Conservation (phyloP, 2,113 vertebrate species). For the Lepidothrix coronata region DNA sequence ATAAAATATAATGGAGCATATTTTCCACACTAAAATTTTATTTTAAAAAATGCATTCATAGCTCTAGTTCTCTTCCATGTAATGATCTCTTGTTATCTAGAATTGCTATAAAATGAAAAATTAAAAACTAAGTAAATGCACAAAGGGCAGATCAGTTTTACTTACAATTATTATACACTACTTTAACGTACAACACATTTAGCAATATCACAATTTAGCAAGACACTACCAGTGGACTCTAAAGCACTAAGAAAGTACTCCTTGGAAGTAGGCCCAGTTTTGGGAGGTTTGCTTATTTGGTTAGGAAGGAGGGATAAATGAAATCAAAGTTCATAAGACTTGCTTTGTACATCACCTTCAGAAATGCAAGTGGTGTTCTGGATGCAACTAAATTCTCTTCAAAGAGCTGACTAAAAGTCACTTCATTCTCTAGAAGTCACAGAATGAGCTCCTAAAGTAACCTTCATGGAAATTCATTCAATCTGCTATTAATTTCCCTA, state of each 20-base stretch:
- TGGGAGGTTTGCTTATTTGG: background rate
- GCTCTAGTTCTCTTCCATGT: background rate
- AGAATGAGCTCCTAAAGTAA: background rate
- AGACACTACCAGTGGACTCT: background rate
- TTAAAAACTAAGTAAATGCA: slow-evolving; percentile 31
- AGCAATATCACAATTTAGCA: background rate
- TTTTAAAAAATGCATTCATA: background rate
- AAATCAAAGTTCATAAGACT: background rate
- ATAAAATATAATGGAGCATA: slow-evolving; percentile 65
- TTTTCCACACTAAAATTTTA: slow-evolving; percentile 64
- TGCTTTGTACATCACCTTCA: background rate
- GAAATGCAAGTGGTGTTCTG: slow-evolving; percentile 16
- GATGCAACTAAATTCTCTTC: background rate
- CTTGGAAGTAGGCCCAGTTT: background rate
- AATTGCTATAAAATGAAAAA: slow-evolving; percentile 38
- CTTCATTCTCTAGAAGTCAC: background rate
- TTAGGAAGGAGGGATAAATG: background rate
- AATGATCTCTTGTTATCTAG: slow-evolving; percentile 19
- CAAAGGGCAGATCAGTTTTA: slow-evolving; percentile 18
- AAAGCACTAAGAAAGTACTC: background rate
- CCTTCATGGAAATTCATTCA: background rate
- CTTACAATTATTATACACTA: background rate
- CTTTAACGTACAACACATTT: slow-evolving; percentile 13
- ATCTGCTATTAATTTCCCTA: background rate
- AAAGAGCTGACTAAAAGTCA: background rate